Evolutionary conservation across 2,888 invertebrate species (phyloP).

Genomic region (Dolichopus griseipennis): DNA sequence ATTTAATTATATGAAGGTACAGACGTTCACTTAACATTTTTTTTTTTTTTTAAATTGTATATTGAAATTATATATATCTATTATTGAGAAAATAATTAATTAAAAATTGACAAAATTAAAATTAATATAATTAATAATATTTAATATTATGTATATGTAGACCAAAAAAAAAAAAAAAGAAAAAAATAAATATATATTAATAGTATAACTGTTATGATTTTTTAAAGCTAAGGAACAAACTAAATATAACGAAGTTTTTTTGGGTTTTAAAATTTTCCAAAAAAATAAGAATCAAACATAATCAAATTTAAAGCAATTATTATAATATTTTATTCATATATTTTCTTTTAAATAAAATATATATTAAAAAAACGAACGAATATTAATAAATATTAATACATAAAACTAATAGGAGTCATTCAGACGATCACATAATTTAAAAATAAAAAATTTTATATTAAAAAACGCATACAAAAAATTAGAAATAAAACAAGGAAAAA

Average conservation of each 20-base stretch:
- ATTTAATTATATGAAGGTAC: too few relatives aligned
- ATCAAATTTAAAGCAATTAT: slow-evolving; percentile 11
- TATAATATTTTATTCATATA: neutral
- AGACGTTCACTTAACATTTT: too few relatives aligned
- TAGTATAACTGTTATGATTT: too few relatives aligned
- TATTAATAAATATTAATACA: neutral
- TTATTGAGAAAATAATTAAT: too few relatives aligned
- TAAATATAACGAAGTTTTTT: slow-evolving; percentile 9
- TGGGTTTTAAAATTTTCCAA: too few relatives aligned
- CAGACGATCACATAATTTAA: slow-evolving; percentile 15
- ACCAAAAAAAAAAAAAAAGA: too few relatives aligned
- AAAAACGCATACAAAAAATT: neutral
- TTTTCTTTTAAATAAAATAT: neutral
- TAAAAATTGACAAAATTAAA: too few relatives aligned
- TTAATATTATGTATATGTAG: too few relatives aligned
- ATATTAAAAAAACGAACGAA: neutral
- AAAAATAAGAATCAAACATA: slow-evolving; percentile 7
- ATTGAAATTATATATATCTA: too few relatives aligned
- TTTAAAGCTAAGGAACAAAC: neutral
- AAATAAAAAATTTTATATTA: slow-evolving; percentile 11
- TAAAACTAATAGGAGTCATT: slow-evolving; percentile 12
- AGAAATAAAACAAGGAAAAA: neutral
- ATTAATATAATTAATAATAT: too few relatives aligned
- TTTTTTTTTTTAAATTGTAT: too few relatives aligned
- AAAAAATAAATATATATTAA: too few relatives aligned